A percentile compares a stretch with the other conserved stretches of the same genome.
Conservation (phyloP, 2,888 invertebrate genomes). For the Mimumesa dahlbomi region DNA sequence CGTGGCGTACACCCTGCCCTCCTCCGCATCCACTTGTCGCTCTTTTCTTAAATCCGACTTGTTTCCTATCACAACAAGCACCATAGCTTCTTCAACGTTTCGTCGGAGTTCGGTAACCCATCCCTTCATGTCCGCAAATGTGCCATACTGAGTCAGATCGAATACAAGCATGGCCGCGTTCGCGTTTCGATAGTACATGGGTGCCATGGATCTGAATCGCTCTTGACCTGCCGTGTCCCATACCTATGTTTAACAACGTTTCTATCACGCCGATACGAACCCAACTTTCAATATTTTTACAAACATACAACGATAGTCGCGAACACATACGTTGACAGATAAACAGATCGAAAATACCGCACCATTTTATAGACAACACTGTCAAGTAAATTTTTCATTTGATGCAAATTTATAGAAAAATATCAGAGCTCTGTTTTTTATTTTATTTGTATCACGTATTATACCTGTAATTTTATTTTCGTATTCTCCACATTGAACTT, state of each 20-base stretch:
- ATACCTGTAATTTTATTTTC: conserved; percentile 89
- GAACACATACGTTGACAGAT: too few relatives aligned
- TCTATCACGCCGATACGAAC: too few relatives aligned
- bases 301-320: too few relatives aligned
- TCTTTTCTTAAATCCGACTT: conserved; percentile 88
- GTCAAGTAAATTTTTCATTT: not conserved
- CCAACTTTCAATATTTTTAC: too few relatives aligned
- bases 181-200: conserved; percentile 96
- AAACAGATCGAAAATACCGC: too few relatives aligned
- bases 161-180: conserved; percentile 94
- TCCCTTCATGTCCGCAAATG: conserved; percentile 90
- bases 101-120: conserved; percentile 91
- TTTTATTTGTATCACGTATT: not conserved
- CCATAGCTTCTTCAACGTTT: conserved; percentile 90
- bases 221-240: conserved; percentile 96
- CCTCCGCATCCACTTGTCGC: conserved; percentile 85
- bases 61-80: conserved; percentile 91
- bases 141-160: conserved; percentile 89
- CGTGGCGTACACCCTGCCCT: conserved; percentile 88
- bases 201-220: conserved; percentile 94
- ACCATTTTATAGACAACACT: too few relatives aligned
- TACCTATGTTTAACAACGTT: conserved; percentile 83
- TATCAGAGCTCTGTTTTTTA: not conserved
- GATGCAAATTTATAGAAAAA: too few relatives aligned
- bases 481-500: conserved; percentile 88